Base-by-base conservation (phyloP, 2,113 vertebrate genomes). In the Crypturellus undulatus region DNA sequence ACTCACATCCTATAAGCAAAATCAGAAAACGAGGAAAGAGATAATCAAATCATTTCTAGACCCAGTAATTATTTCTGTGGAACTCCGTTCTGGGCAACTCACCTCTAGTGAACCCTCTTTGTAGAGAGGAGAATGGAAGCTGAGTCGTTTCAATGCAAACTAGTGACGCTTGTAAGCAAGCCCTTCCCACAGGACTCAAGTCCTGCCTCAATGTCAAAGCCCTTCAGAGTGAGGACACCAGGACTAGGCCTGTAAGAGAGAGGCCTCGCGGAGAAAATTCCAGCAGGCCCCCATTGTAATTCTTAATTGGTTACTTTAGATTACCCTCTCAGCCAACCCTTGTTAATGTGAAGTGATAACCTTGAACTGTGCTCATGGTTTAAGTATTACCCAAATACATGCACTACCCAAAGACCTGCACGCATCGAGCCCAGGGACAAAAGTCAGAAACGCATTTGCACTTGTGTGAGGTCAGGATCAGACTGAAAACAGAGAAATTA, bases 291-390 rank as follows among this genome's bases (percentile, higher is more conserved):
- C 58, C 73, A 87, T n/a, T 69, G 81, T 89, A 70, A 93, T 93
- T 92, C 84, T 95, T 93, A 96, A 96, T 82, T 92, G 91, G 94
- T 96, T 96, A 96, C 94, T 94, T 95, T 84, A 94, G 94, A 94
- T 96, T 94, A 89, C 65, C 87, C 77, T 94, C 88, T 87, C 89
- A 87, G 89, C 87, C 94, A 96, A 6, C 38, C 43, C 80, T 84
- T 79, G 94, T 95, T 96, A 96, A 96, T 91, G 73, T 75, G 84
- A 93, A 96, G 94, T 92, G 72, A 95, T 94, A 96, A 94, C 96
- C 94, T 92, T 96, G 95, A 93, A 95, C 95, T 68, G 58, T 81
- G 94, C 25, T 91, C 89, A 43, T 21, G 38, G 94, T 94, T 96
- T 89, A 96, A 96, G 64, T 60, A 89, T 96, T 95, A 95, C 81